These are phyloP conservation scores for Apodemia hepburni DNA, from an alignment of 2,888 invertebrate species.

Conservation along the genomic window DNA sequence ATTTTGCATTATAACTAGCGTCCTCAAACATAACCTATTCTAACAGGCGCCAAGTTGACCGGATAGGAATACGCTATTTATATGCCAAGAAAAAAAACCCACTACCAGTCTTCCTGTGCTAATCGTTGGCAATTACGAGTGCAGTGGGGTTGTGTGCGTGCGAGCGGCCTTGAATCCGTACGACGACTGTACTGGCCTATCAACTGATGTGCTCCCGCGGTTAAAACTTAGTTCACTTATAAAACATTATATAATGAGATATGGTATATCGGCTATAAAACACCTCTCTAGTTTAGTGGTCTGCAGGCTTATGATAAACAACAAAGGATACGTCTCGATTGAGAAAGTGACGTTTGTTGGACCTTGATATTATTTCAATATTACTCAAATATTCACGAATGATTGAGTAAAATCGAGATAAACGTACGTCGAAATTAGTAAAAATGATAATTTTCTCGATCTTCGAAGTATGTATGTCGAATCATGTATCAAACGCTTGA, in stretches of 20 bases:
- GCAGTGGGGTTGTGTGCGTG: conserved; percentile 36
- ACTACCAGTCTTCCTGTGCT: conserved; percentile 71
- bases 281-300: no score
- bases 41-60: conserved; percentile 39
- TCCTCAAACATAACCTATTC: conserved; percentile 40
- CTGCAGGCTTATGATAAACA: no score
- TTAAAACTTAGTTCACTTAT: conserved; percentile 24
- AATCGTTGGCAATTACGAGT: conserved; percentile 69
- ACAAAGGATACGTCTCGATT: no score
- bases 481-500: no score
- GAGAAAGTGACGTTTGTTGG: no score
- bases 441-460: no score
- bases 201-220: conserved; percentile 34
- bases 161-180: conserved; percentile 67
- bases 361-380: no score
- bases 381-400: no score
- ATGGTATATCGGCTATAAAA: no score
- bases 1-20: conserved; percentile 21
- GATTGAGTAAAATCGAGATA: no score
- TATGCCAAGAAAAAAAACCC: conserved; percentile 42
- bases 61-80: conserved; percentile 39
- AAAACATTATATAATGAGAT: conserved; percentile 7
- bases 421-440: no score
- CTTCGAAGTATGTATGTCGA: no score
- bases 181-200: conserved; percentile 67